Conservation (phyloP, 2,113 vertebrate species). For the Cepphus grylle region DNA sequence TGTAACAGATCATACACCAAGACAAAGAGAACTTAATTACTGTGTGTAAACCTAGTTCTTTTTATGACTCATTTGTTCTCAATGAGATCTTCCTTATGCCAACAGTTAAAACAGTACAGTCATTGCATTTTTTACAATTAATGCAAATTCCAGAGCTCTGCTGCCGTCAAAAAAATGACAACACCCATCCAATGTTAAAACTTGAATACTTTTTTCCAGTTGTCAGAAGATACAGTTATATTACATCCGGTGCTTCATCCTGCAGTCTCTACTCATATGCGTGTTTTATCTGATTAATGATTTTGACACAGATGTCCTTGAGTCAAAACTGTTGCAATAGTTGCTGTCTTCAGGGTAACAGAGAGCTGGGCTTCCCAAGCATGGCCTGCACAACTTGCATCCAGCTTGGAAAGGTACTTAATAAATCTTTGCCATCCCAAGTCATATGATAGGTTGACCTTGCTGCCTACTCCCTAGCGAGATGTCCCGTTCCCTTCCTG, state of each 20-base stretch:
- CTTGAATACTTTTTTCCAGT: neutral
- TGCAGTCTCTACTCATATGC: neutral
- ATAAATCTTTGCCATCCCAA: neutral
- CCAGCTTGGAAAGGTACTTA: neutral
- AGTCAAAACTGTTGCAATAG: neutral
- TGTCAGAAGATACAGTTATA: neutral
- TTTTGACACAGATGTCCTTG: neutral
- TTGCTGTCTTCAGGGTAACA: neutral
- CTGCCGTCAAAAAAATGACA: neutral
- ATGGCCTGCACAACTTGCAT: neutral
- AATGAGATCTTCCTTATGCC: neutral
- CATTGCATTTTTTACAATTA: slow-evolving; percentile 30
- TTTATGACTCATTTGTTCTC: slow-evolving; percentile 57
- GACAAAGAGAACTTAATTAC: slow-evolving; percentile 58
- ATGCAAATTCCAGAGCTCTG: slow-evolving; percentile 1
- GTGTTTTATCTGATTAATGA: neutral
- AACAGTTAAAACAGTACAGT: slow-evolving; percentile 28
- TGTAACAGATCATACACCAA: slow-evolving; percentile 19
- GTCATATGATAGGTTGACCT: neutral
- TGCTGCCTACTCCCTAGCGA: accelerated
- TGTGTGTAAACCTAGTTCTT: slow-evolving; percentile 31
- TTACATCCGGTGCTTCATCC: neutral
- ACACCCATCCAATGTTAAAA: slow-evolving; percentile 24
- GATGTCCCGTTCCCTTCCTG: neutral
- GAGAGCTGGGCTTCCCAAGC: neutral